Evolutionary conservation across 2,797 vertebrate genomes (phyloP), one percentile per base, ranked within the genome.

Genomic region (Heliangelus exortis): DNA sequence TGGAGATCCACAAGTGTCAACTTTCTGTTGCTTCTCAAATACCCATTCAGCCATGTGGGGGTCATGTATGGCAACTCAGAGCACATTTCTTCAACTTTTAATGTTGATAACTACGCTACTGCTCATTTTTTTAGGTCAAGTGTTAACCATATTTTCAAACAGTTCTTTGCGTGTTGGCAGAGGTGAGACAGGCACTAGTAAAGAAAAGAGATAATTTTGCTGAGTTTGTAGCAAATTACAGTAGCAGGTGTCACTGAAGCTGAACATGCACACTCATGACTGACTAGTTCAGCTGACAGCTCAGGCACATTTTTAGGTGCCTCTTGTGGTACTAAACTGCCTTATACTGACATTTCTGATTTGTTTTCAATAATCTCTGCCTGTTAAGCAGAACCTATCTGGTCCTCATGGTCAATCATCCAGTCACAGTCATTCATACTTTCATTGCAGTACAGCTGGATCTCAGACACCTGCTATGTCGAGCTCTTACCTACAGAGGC

Each of bases 361-460:
- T 87, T 58, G 8, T 78, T 93, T 63, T 63, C 41, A 54, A 39
- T 55, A 74, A 65, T 65, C 28, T 57, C 67, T 90, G n/a, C 28
- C 71, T 67, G 19, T 13, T 10, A 41, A 74, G 45, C 31, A 84
- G 58, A 88, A 83, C 81, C 65, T 67, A 2, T 71, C 58, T 61
- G 43, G 26, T 78, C 28, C 14, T 89, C 14, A 21, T n/a, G 33
- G 45, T 87, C 87, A 65, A 33, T 81, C 25, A 80, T 33, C 66
- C 5, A 47, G 17, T 15, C 58, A 74, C 71, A 55, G n/a, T 77
- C 31, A 71, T 53, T 92, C 50, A 65, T 51, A 50, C 20, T 72
- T 87, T 22, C 20, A 50, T 53, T 61, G 68, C 17, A 31, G 3
- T 86, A 50, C 62, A 36, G n/a, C 41, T 84, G 66, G 15, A 81